A percentile compares a stretch with the other conserved stretches of the same genome.
Conservation (phyloP, 2,888 invertebrate species). For the Bellardia pandia region DNA sequence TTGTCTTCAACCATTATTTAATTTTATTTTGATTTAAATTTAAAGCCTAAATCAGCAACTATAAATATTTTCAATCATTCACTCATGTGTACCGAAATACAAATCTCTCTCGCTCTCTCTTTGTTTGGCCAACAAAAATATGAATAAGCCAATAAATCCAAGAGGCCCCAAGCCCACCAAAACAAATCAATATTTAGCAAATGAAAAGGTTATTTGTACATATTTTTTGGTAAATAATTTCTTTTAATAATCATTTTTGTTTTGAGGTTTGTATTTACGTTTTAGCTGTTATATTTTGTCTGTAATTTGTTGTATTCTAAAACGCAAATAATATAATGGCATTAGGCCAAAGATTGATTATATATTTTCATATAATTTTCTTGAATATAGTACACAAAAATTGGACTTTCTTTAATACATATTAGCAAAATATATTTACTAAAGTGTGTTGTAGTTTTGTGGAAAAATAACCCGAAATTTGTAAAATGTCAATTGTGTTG, state of each 20-base stretch:
- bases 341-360: conserved; percentile 69
- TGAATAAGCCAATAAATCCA: background rate
- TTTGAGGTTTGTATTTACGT: background rate
- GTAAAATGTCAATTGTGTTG: conserved; percentile 25
- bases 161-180: background rate
- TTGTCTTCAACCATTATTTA: no score
- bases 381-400: background rate
- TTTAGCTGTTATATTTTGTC: background rate
- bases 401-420: background rate
- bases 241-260: background rate
- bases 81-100: background rate
- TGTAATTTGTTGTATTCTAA: conserved; percentile 32
- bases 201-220: conserved; percentile 35
- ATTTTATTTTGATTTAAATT: no score
- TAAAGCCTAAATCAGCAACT: no score
- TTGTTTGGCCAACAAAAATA: background rate
- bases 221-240: background rate
- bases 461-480: conserved; percentile 17
- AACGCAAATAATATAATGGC: conserved; percentile 70
- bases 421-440: background rate
- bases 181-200: conserved; percentile 57
- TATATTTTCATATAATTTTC: conserved; percentile 14
- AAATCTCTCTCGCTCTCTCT: background rate
- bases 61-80: background rate
- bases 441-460: background rate